Conservation (phyloP, 2,113 vertebrate genomes). For the Pterocles burchelli region DNA sequence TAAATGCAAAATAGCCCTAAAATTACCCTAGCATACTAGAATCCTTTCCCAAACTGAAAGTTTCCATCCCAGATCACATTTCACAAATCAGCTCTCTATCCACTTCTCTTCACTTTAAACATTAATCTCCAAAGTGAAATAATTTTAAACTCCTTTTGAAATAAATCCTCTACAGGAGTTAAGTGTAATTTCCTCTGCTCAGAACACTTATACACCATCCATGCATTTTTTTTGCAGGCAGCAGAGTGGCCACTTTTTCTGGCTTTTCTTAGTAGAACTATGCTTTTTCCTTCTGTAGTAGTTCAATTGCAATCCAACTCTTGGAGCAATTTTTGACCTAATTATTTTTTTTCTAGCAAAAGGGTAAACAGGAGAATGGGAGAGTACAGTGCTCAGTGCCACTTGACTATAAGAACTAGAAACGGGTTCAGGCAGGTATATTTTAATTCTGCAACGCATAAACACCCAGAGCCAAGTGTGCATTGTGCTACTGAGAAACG, state of each 20-base stretch:
- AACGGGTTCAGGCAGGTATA: background rate
- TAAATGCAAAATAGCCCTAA: conserved; percentile 10
- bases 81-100: conserved; percentile 15
- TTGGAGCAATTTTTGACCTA: background rate
- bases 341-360: background rate
- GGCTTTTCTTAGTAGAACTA: background rate
- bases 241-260: background rate
- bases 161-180: conserved; percentile 1
- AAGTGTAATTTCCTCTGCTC: background rate
- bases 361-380: background rate
- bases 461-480: background rate
- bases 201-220: background rate
- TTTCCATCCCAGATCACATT: background rate
- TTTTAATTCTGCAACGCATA: background rate
- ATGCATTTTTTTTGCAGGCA: background rate
- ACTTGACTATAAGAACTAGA: background rate
- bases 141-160: background rate
- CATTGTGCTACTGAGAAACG: background rate
- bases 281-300: background rate
- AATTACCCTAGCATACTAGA: background rate
- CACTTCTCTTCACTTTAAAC: conserved; percentile 1
- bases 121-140: background rate
- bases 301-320: background rate
- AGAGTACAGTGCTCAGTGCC: background rate
- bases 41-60: background rate